Base-by-base conservation (phyloP, 2,888 invertebrate genomes). In the Penaeus monodon region DNA sequence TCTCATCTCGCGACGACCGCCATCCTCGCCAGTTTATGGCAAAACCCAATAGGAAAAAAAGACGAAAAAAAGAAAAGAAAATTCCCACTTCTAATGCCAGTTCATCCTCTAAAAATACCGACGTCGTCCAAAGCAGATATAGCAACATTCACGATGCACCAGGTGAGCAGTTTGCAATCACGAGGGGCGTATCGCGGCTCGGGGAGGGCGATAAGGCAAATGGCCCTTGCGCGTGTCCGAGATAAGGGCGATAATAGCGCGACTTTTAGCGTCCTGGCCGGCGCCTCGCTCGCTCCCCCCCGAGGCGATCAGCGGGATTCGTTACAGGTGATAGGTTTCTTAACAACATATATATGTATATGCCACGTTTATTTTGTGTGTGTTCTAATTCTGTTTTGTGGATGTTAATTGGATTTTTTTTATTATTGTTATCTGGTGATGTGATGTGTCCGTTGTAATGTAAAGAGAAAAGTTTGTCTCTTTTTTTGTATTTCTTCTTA, bases 251-350 rank as follows among this genome's bases (percentile, higher is more conserved):
- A 29, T 29, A 49, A 29, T 82, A 24, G 73, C 70, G 20, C 57
- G 49, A 17, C 49, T 73, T 57, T 57, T 57, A 57, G 14, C 57
- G 57, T 57, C 57, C 57, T 14, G 57, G 14, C 57, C 17, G 57
- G 57, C 57, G 57, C 57, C 57, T 57, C 57, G 57, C 57, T 57
- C 17, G 17, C 57, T 57, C 10, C 44, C 17, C 17, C 44, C 24
- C 57, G 22, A 57, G 70, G 57, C 73, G 81, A 70, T 27, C 73
- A 27, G 20, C 44, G 44, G 81, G 81, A 82, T 82, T 82, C 73
- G 73, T 82, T 82, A 82, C 81, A 82, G 81, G 81, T 82, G 73
- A 73, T 73, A 73, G 73, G 81, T 82, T 57, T 74, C 33, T 38
- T 74, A 24, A 24, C 24, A 27, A 74, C 38, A 27, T 74, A 49